Conservation (phyloP, 2,113 vertebrate genomes). For the Ageneiosus marmoratus region DNA sequence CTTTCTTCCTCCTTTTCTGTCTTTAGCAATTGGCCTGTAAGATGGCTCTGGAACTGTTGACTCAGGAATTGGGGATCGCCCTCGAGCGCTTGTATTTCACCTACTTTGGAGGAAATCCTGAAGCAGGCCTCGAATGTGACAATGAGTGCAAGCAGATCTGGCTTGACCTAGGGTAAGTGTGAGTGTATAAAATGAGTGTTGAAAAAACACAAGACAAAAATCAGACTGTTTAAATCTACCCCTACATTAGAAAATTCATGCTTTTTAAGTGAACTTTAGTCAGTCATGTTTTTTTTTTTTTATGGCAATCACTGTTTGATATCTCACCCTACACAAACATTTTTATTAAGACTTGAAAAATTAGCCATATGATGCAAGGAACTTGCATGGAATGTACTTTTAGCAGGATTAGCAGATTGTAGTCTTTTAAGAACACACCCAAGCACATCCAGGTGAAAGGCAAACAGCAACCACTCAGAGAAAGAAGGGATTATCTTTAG, state of each 20-base stretch:
- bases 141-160: constrained; percentile 97
- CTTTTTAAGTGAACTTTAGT: neutral
- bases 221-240: neutral
- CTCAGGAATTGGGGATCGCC: constrained; percentile 90
- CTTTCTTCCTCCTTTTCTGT: constrained; percentile 23
- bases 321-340: neutral
- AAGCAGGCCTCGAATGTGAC: constrained; percentile 89
- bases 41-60: constrained; percentile 92
- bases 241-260: neutral
- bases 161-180: constrained; percentile 90
- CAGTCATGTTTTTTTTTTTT: too few species aligned
- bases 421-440: neutral
- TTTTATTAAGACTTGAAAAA: neutral
- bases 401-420: neutral
- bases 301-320: neutral
- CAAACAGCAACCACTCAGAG: neutral
- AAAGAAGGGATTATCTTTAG: neutral
- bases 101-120: constrained; percentile 88
- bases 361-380: neutral
- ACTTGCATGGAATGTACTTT: neutral
- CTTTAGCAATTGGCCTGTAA: constrained; percentile 90
- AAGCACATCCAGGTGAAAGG: neutral
- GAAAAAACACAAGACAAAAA: neutral
- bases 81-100: constrained; percentile 94
- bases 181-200: neutral